phyloP scores from a whole-genome alignment of 2,888 invertebrate genomes.

The Scelioninae gen. 1 region DNA sequence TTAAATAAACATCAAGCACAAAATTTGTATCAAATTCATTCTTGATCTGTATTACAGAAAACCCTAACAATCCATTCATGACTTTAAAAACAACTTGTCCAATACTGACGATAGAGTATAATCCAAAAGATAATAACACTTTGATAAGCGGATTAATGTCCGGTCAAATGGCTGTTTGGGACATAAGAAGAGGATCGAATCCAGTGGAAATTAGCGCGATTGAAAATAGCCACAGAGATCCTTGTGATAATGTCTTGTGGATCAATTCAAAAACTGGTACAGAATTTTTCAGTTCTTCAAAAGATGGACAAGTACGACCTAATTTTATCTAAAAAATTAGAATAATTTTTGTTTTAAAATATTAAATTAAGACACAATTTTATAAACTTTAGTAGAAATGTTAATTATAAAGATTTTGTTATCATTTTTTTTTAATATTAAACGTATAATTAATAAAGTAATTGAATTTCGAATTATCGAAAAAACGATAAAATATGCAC shows the following conservation, averaged over 20 bases:
- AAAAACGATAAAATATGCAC: no score
- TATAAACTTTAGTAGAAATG: no score
- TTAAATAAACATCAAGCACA: no score
- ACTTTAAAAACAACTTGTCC: slow-evolving; percentile 80
- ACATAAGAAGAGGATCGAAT: slow-evolving; percentile 92
- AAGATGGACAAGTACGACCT: slow-evolving; percentile 92
- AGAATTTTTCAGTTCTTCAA: slow-evolving; percentile 96
- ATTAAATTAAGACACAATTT: no score
- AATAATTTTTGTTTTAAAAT: no score
- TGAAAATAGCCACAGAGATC: slow-evolving; percentile 94
- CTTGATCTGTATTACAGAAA: slow-evolving; percentile 77
- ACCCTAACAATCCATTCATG: slow-evolving; percentile 81
- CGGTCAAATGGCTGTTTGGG: slow-evolving; percentile 89
- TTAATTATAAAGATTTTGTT: no score
- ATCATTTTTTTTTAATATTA: no score
- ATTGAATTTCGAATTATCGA: no score
- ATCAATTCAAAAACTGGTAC: slow-evolving; percentile 97
- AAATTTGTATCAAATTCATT: no score
- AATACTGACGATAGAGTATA: slow-evolving; percentile 81
- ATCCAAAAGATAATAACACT: slow-evolving; percentile 82
- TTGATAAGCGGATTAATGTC: slow-evolving; percentile 81
- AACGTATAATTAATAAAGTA: no score
- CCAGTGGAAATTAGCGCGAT: slow-evolving; percentile 91
- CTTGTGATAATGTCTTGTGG: slow-evolving; percentile 94
- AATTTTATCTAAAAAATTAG: neutral